phyloP scores from a whole-genome alignment of 1,140 invertebrate species.

The Neodiprion virginianus region DNA sequence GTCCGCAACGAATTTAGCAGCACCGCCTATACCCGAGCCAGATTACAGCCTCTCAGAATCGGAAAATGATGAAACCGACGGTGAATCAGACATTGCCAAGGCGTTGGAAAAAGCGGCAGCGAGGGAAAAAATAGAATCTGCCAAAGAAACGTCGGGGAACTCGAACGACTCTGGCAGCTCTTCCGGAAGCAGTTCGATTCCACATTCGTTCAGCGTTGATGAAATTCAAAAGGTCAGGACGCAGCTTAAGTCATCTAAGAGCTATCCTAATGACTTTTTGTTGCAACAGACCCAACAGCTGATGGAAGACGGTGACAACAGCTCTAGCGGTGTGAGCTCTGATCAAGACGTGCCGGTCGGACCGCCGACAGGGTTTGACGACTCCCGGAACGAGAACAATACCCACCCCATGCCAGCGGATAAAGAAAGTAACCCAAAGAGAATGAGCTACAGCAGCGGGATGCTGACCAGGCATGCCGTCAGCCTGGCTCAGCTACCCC shows the following conservation, averaged over 20 bases:
- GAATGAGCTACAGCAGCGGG: conserved; percentile 57
- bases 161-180: conserved; percentile 62
- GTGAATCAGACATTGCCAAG: conserved; percentile 61
- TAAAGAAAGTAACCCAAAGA: conserved; percentile 47
- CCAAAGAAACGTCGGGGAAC: conserved; percentile 57
- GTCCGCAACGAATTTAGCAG: conserved; percentile 53
- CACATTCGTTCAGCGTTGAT: conserved; percentile 85
- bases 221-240: conserved; percentile 87
- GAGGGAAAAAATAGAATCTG: conserved; percentile 55
- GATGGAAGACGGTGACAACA: conserved; percentile 84
- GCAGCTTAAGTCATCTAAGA: conserved; percentile 83
- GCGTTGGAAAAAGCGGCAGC: conserved; percentile 57
- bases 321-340: conserved; percentile 84
- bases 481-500: conserved; percentile 80
- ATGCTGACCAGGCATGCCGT: conserved; percentile 73
- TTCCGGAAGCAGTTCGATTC: conserved; percentile 76
- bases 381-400: conserved; percentile 50
- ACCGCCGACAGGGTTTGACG: conserved; percentile 57
- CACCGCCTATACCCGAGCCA: conserved; percentile 86
- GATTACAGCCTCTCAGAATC: conserved; percentile 88
- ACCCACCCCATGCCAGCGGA: conserved; percentile 35
- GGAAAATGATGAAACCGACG: conserved; percentile 60
- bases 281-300: conserved; percentile 64
- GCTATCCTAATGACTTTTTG: conserved; percentile 81
- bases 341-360: conserved; percentile 75